Evolutionary conservation across 2,888 invertebrate genomes (phyloP), one percentile per base, ranked within the genome.

Genomic region (Orchestes rusci): DNA sequence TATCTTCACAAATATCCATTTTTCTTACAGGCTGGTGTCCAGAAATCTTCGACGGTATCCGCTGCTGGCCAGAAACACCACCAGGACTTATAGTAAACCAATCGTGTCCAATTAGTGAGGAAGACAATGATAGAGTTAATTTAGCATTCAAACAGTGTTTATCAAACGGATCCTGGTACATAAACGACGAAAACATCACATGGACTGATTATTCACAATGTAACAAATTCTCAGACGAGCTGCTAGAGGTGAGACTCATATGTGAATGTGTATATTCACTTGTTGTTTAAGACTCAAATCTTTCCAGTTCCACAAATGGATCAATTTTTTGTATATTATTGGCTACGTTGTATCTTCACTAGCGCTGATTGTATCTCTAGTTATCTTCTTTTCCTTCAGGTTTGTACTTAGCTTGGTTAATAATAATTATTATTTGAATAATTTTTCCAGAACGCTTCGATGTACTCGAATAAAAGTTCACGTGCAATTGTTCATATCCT

Each of bases 61-160:
- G 61, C 2, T 92, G 91, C 63, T 91, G 90, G 90, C 82, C 84
- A 39, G 74, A 77, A 39, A 85, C 89, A 1, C 75, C 78, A 5
- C 82, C 84, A 1, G 82, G 82, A 7, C 69, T 73, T 15, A 74
- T 73, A 2, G 82, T 78, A 1, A 73, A 72, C 59, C 77, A 79
- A 50, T 69, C 73, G 13, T 89, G 88, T 62, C 88, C 88, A 0
- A 66, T 73, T 1, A 65, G 62, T 10, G 69, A 73, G 39, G 63
- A n/a, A 69, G 73, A 39, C 61, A 8, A n/a, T 2, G 12, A 8
- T 16, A 12, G 4, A 12, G 19, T 4, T 1, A n/a, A 32, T n/a
- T 61, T 64, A 27, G 77, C 74, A 56, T 63, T 48, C 56, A 78
- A 78, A 37, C 58, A 64, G 40, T 86, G 85, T 57, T 66, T 72